These are phyloP conservation scores for Catotricha subobsoleta DNA, from an alignment of 2,888 invertebrate genomes.

Conservation along the genomic window DNA sequence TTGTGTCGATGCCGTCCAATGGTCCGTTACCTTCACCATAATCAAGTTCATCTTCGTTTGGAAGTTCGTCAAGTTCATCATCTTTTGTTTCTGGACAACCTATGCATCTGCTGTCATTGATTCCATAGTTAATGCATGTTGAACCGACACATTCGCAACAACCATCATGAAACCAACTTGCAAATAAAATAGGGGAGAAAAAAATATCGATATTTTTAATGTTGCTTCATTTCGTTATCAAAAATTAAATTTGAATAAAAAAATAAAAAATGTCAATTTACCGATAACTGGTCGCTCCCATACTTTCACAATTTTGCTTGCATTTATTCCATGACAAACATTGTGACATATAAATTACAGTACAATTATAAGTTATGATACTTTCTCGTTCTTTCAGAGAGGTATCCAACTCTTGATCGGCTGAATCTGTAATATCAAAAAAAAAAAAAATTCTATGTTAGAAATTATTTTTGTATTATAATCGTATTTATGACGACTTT, in stretches of 20 bases:
- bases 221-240: background rate
- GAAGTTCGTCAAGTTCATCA: slow-evolving; percentile 33
- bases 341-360: slow-evolving; percentile 76
- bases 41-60: slow-evolving; percentile 43
- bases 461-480: background rate
- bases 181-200: background rate
- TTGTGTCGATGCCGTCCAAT: too few species aligned
- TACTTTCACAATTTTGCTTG: slow-evolving; percentile 46
- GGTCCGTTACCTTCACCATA: slow-evolving; percentile 40
- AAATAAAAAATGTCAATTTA: background rate
- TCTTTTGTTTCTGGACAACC: slow-evolving; percentile 41
- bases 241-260: background rate
- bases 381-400: slow-evolving; percentile 29
- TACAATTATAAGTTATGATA: slow-evolving; percentile 65
- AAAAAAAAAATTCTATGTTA: too few species aligned
- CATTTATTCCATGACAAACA: slow-evolving; percentile 83
- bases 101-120: slow-evolving; percentile 62
- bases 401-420: slow-evolving; percentile 44
- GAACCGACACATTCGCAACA: slow-evolving; percentile 87
- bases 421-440: slow-evolving; percentile 35
- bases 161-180: slow-evolving; percentile 75
- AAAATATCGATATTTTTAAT: background rate
- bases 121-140: slow-evolving; percentile 75
- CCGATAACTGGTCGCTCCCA: slow-evolving; percentile 28
- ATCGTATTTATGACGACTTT: too few species aligned